Evolutionary conservation across 2,113 vertebrate genomes (phyloP), one percentile per base, ranked within the genome.

Genomic region (Gallinago jamesoni): DNA sequence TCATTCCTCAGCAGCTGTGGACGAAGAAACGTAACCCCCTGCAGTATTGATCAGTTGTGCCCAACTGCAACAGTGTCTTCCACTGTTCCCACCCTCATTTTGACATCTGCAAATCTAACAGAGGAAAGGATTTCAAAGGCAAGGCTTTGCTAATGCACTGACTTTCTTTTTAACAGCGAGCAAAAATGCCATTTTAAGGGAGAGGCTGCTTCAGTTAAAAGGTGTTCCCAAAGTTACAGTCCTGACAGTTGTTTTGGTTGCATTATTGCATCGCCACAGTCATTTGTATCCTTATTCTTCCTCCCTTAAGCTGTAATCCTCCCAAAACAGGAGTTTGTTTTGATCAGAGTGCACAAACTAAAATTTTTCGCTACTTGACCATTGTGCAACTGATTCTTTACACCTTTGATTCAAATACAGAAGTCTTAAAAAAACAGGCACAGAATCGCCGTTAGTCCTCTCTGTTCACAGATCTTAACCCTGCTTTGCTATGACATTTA

Each of bases 1-100:
- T 74, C 56, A 87, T 30, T 92, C 89, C 91, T 73, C 70, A 81
- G 84, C 84, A 84, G 69, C 91, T 89, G 94, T 55, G 81, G 31
- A 37, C 87, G 43, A 62, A 53, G 84, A 68, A 93, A 72, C 6
- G 4, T 55, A 75, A 77, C 73, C 56, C 59, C 62, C 68, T 31
- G 15, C 64, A 48, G 69, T 1, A 67, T 31, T 64, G 52, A 75
- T 48, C 73, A 56, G 37, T 72, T 78, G 64, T 64, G 48, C 63
- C 74, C 52, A 53, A 13, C 64, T 72, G 89, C 86, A 84, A 1
- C 0, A 23, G 22, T 5, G 20, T 55, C 64, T 72, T 39, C 57
- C 28, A 14, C 90, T 50, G 43, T n/a, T 72, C 84, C 75, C 43
- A 45, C 52, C 48, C 7, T 12, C 66, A 2, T 31, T 60, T 11